These are phyloP conservation scores for Molorchus minor DNA, from an alignment of 2,888 invertebrate genomes.

Conservation along the genomic window DNA sequence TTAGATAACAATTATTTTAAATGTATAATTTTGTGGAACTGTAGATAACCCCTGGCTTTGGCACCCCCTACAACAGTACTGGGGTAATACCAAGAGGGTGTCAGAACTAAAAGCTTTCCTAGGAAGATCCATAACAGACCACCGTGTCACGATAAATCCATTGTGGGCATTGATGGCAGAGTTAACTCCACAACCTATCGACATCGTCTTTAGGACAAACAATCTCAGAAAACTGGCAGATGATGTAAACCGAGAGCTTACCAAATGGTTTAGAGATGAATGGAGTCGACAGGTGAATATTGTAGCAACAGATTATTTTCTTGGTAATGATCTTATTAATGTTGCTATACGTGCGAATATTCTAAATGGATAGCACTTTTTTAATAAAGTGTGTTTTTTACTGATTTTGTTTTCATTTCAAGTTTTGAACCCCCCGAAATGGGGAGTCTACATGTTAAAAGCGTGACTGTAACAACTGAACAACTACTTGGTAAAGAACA, in stretches of 20 bases:
- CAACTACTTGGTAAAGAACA: too few relatives aligned
- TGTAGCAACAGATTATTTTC: slow-evolving; percentile 77
- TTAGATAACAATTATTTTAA: background rate
- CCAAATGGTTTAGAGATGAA: slow-evolving; percentile 71
- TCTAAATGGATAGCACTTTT: slow-evolving; percentile 7
- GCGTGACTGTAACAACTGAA: too few relatives aligned
- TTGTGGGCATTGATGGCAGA: slow-evolving; percentile 78
- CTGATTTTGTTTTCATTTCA: too few relatives aligned
- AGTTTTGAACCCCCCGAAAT: too few relatives aligned
- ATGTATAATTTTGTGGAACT: slow-evolving; percentile 39
- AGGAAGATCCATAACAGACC: slow-evolving; percentile 55
- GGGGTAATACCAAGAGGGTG: slow-evolving; percentile 72
- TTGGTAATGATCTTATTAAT: slow-evolving; percentile 76
- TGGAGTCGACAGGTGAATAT: slow-evolving; percentile 77
- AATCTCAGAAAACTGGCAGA: slow-evolving; percentile 73
- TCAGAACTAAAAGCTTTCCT: slow-evolving; percentile 66
- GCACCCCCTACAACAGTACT: slow-evolving; percentile 70
- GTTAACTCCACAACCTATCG: slow-evolving; percentile 73
- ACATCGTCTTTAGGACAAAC: slow-evolving; percentile 70
- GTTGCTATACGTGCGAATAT: slow-evolving; percentile 66
- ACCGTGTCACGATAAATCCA: slow-evolving; percentile 63
- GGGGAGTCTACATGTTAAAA: too few relatives aligned
- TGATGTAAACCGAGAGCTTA: slow-evolving; percentile 74
- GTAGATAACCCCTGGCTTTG: slow-evolving; percentile 64
- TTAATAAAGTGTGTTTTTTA: slow-evolving; percentile 14